phyloP scores from a whole-genome alignment of 2,113 vertebrate species.

The Epinephelus moara region DNA sequence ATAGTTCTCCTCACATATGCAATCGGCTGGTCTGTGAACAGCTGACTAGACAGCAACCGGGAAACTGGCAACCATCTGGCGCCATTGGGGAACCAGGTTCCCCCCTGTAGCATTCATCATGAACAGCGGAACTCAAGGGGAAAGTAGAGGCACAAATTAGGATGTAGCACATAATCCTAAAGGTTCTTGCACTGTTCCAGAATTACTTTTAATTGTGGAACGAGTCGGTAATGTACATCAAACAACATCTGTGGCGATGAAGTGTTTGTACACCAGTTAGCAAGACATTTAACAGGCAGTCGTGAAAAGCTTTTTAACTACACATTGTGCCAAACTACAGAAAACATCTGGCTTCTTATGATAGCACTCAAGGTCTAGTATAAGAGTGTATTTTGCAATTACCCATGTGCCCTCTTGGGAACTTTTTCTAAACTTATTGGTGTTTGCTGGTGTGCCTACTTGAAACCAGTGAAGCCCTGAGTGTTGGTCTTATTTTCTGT shows the following conservation, averaged over 20 bases:
- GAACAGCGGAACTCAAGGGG: constrained; percentile 34
- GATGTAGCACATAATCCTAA: constrained; percentile 41
- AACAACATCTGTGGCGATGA: constrained; percentile 29
- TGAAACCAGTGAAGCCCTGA: background rate
- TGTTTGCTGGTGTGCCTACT: background rate
- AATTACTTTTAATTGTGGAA: constrained; percentile 22
- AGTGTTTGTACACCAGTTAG: constrained; percentile 16
- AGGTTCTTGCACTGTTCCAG: constrained; percentile 3
- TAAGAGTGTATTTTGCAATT: background rate
- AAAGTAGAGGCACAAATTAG: constrained; percentile 41
- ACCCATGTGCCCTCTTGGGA: background rate
- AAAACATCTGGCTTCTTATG: constrained; percentile 38
- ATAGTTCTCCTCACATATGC: constrained; percentile 23
- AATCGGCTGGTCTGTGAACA: constrained; percentile 49
- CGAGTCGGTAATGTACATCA: constrained; percentile 32
- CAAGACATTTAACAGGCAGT: constrained; percentile 21
- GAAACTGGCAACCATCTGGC: constrained; percentile 68
- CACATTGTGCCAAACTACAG: background rate
- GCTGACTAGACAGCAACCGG: constrained; percentile 67
- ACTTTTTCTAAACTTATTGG: background rate
- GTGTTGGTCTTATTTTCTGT: constrained; percentile 8
- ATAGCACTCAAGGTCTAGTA: background rate
- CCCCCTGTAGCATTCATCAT: constrained; percentile 33
- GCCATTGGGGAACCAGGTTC: constrained; percentile 41
- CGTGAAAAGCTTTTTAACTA: constrained; percentile 19